Base-by-base conservation (phyloP, 35 echinoderm and acorn worm species). In the Patiria miniata region DNA sequence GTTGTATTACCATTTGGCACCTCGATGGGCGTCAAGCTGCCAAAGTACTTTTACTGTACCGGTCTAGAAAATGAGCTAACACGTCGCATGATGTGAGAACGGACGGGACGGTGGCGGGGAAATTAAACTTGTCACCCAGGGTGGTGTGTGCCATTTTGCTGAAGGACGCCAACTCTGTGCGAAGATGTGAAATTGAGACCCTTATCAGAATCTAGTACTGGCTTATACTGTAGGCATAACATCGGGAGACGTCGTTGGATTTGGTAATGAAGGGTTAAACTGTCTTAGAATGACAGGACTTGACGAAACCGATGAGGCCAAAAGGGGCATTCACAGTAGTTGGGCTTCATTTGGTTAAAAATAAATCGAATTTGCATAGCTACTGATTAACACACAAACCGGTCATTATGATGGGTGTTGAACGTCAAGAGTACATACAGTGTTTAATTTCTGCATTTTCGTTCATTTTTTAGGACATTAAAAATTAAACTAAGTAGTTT, bases 91-190 rank as follows among this genome's bases (percentile, higher is more conserved):
- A 73, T 23, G 65, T 73, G 21, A 32, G 26, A 7, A 73, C 19
- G 65, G 65, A 73, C 34, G 29, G 3, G 65, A 73, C 65, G 65
- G 65, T 73, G 65, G 65, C 26, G 65, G 26, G 65, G 21, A 73
- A 73, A 73, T 73, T 73, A 73, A 60, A 73, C 23, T 73, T 73
- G 65, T 73, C 65, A 73, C 65, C 65, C 21, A 26, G 0, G 30
- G 65, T 73, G 65, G 16, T 5, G 23, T 23, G 21, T 7, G 65
- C 65, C 65, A 73, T 7, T 73, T 32, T 73, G 42, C 2, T 7
- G 65, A 69, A 73, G 65, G 65, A 73, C 65, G 65, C 15, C 29
- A 12, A 6, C 34, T 73, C 34, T n/a, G n/a, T n/a, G n/a, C n/a
- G 65, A 4, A 26, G 34, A 73, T 73, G 30, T 47, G 4, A 47